Evolutionary conservation across 2,113 vertebrate genomes (phyloP).

Genomic region (Xiphophorus couchianus): DNA sequence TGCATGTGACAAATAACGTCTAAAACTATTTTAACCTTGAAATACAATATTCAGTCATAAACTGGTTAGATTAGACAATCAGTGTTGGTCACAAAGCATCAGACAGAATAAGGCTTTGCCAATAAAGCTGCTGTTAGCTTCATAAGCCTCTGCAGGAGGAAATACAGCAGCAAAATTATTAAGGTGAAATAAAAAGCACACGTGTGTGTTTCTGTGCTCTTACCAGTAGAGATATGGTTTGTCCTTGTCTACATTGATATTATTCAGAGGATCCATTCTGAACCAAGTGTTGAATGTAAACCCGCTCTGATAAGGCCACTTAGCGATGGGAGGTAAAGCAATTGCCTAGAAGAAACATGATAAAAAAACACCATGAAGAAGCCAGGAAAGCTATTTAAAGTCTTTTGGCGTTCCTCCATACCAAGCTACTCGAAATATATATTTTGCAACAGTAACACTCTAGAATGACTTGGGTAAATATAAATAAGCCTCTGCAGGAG

Average conservation of each 20-base stretch:
- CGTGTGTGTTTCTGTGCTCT: slow-evolving; percentile 70
- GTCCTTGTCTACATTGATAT: slow-evolving; percentile 96
- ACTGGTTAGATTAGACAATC: slow-evolving; percentile 47
- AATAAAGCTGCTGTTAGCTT: slow-evolving; percentile 41
- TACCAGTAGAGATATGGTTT: slow-evolving; percentile 99
- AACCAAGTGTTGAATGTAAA: slow-evolving; percentile 99
- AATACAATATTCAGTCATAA: slow-evolving; percentile 58
- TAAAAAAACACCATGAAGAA: background rate
- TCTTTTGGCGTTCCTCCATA: background rate
- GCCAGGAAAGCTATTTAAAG: background rate
- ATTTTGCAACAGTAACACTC: background rate
- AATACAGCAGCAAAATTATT: slow-evolving; percentile 27
- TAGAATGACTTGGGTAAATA: too few species aligned
- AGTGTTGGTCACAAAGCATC: slow-evolving; percentile 41
- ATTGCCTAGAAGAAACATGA: slow-evolving; percentile 83
- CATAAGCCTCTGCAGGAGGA: slow-evolving; percentile 19
- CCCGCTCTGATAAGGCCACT: slow-evolving; percentile 99
- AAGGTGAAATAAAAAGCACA: slow-evolving; percentile 15
- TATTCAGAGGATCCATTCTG: slow-evolving; percentile 97
- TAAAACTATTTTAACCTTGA: slow-evolving; percentile 56
- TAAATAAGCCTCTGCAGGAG: background rate
- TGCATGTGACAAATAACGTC: slow-evolving; percentile 32
- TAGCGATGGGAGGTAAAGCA: slow-evolving; percentile 97
- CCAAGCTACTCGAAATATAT: background rate
- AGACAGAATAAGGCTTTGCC: slow-evolving; percentile 39